Conservation (phyloP, 1,140 invertebrate genomes). For the Leptinotarsa defecta region DNA sequence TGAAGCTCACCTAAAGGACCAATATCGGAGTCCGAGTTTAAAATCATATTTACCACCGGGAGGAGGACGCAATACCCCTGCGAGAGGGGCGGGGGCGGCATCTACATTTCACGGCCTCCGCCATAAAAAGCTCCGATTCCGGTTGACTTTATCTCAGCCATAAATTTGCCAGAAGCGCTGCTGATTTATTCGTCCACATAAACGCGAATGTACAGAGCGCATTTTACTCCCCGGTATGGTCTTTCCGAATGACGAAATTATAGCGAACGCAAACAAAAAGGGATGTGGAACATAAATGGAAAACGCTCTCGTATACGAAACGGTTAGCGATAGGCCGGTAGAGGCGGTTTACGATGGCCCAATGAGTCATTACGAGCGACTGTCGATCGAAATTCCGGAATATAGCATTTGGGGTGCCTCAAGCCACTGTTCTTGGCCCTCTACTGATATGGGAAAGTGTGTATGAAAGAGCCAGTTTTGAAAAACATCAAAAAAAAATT, state of each 20-base stretch:
- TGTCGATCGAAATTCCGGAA: neutral
- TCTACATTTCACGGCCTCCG: conserved; percentile 56
- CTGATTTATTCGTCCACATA: conserved; percentile 58
- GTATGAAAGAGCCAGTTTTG: too few relatives aligned
- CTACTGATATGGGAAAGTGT: neutral
- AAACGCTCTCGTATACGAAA: neutral
- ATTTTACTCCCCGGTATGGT: conserved; percentile 21
- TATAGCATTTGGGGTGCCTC: neutral
- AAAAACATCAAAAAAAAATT: too few relatives aligned
- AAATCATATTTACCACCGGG: conserved; percentile 53
- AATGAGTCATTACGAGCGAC: neutral
- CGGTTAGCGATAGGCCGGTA: neutral
- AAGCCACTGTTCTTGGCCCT: neutral
- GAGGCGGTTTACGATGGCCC: too few relatives aligned
- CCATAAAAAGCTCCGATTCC: conserved; percentile 57
- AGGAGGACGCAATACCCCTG: neutral
- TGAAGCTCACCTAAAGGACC: conserved; percentile 49
- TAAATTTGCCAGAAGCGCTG: conserved; percentile 58
- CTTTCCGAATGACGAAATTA: conserved; percentile 18
- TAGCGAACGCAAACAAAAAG: conserved; percentile 4
- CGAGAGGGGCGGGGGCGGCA: conserved; percentile 46
- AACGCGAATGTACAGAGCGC: conserved; percentile 41
- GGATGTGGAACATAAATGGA: conserved; percentile 1
- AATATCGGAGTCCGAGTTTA: conserved; percentile 53
- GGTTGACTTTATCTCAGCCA: conserved; percentile 57